Base-by-base conservation (phyloP, 2,113 vertebrate genomes). In the Pollachius pollachius region DNA sequence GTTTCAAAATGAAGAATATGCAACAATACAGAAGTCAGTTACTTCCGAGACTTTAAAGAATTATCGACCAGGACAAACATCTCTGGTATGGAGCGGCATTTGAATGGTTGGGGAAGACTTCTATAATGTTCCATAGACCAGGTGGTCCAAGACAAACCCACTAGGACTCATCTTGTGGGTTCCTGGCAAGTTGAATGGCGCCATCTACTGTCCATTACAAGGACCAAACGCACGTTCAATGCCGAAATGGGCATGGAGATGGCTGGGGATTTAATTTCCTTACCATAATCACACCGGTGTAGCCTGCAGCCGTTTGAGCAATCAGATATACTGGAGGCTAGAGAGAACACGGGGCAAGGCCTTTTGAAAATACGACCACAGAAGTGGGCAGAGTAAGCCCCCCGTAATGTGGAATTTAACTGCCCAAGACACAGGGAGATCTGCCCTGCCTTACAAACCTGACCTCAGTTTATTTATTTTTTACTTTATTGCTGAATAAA, bases 111-210 rank as follows among this genome's bases (percentile, higher is more conserved):
- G 9, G 67, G 67, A 72, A 34, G 66, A 75, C 30, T 67, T 71
- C 74, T 68, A 67, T 68, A 75, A 13, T 17, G 54, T 17, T 17
- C 64, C 75, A 75, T 77, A 78, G 77, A 80, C 68, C 63, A 68
- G 70, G 74, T 71, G 68, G 72, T 65, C 52, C 23, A 48, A 73
- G 37, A 5, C 71, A 70, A 65, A 74, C 66, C 67, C 60, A 62
- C 25, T 34, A 62, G 52, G 67, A n/a, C 52, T 9, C 54, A 30
- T 59, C 15, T 8, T 5, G 52, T 15, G 16, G 68, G 59, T 77
- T 84, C 75, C 77, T 76, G 83, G 79, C 81, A 88, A 83, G 87
- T 85, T 76, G 81, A 85, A 87, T 89, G 90, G 89, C 89, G 85
- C 90, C 90, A 91, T 91, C 90, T 91, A 91, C 80, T 84, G 90